Evolutionary conservation across 2,888 invertebrate species (phyloP).

Genomic region (Malachius bipustulatus): DNA sequence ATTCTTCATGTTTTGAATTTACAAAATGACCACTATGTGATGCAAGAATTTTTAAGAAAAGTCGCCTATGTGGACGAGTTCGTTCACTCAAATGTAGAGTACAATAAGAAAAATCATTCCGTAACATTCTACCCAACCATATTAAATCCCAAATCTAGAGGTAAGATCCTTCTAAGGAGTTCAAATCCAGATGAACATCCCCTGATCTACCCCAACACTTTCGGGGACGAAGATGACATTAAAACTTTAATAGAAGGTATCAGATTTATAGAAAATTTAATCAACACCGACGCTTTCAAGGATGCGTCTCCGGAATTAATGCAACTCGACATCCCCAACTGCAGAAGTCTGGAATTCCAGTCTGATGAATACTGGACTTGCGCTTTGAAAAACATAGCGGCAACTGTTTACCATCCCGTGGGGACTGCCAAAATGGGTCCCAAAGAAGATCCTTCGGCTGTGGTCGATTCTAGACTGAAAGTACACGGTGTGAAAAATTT

Average conservation of each 20-base stretch:
- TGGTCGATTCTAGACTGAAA: slow-evolving; percentile 55
- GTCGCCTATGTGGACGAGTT: slow-evolving; percentile 28
- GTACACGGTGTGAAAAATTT: slow-evolving; percentile 55
- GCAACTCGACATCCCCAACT: slow-evolving; percentile 38
- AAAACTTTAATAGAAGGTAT: slow-evolving; percentile 41
- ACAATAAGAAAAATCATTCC: slow-evolving; percentile 14
- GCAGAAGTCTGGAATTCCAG: slow-evolving; percentile 31
- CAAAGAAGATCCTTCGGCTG: slow-evolving; percentile 41
- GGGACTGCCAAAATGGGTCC: slow-evolving; percentile 60
- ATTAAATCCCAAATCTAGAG: slow-evolving; percentile 40
- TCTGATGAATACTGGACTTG: slow-evolving; percentile 43
- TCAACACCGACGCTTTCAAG: slow-evolving; percentile 35
- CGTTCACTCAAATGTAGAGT: slow-evolving; percentile 12
- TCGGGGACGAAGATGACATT: slow-evolving; percentile 44
- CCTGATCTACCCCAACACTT: slow-evolving; percentile 50
- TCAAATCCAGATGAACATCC: slow-evolving; percentile 47
- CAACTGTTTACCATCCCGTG: slow-evolving; percentile 27
- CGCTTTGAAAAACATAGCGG: slow-evolving; percentile 28
- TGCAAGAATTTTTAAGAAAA: slow-evolving; percentile 13
- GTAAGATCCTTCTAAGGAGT: slow-evolving; percentile 43
- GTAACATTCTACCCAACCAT: slow-evolving; percentile 16
- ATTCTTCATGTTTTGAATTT: slow-evolving; percentile 20
- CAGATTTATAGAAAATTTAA: slow-evolving; percentile 33
- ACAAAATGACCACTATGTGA: slow-evolving; percentile 27
- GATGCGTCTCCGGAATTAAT: slow-evolving; percentile 31